phyloP scores from a whole-genome alignment of 2,113 vertebrate species.

The Chauna torquata region DNA sequence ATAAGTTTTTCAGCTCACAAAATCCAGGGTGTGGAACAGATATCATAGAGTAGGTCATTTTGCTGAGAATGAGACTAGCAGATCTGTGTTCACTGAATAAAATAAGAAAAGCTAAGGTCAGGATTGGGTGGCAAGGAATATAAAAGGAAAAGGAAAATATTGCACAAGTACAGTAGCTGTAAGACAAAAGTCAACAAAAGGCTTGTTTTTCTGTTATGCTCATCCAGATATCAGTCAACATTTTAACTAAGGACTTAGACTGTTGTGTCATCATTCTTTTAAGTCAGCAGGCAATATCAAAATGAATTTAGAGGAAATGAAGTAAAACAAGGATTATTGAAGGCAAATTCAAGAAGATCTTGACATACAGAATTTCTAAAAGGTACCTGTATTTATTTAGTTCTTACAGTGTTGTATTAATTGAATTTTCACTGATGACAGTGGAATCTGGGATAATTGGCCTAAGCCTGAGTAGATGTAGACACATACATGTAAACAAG shows the following conservation, averaged over 20 bases:
- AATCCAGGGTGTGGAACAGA: background rate
- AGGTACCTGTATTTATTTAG: background rate
- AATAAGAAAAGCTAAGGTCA: background rate
- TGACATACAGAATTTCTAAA: background rate
- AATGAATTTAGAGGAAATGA: background rate
- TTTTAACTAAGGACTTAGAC: background rate
- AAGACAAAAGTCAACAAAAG: background rate
- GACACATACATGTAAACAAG: background rate
- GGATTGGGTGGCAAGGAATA: background rate
- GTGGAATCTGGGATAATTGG: background rate
- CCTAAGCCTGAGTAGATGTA: background rate
- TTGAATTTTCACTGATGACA: background rate
- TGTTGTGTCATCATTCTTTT: background rate
- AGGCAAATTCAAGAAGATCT: background rate
- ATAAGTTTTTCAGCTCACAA: background rate
- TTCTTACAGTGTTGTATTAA: background rate
- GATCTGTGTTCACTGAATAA: background rate
- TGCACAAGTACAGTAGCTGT: background rate
- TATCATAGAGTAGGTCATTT: background rate
- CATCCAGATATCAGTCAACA: background rate
- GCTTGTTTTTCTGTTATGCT: background rate
- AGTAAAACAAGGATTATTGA: background rate
- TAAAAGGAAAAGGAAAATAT: background rate
- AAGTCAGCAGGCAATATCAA: background rate
- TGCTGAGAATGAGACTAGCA: background rate